phyloP scores from a whole-genome alignment of 2,888 invertebrate genomes.

The Cerastis leucographa region DNA sequence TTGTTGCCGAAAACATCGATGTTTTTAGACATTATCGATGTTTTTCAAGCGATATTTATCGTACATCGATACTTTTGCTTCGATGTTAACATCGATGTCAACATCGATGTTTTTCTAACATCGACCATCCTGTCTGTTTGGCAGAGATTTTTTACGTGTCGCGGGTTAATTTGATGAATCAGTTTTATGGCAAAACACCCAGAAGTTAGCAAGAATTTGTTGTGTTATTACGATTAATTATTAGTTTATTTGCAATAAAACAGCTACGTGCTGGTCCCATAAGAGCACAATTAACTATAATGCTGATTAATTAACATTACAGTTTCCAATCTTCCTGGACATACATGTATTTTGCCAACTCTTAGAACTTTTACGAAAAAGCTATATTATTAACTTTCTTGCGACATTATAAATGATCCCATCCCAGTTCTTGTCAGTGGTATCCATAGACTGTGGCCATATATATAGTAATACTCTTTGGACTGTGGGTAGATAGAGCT shows the following conservation, averaged over 20 bases:
- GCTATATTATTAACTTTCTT: neutral
- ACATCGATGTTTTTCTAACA: too few relatives aligned
- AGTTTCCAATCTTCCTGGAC: neutral
- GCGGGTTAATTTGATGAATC: neutral
- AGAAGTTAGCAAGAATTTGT: neutral
- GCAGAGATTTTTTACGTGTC: neutral
- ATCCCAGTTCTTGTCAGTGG: neutral
- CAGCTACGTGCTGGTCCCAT: neutral
- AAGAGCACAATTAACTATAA: neutral
- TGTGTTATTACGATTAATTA: neutral
- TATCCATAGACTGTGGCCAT: too few relatives aligned
- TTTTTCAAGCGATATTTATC: too few relatives aligned
- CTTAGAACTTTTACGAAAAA: neutral
- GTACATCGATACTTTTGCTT: too few relatives aligned
- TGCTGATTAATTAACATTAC: neutral
- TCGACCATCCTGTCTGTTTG: slow-evolving; percentile 6
- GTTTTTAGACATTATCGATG: too few relatives aligned
- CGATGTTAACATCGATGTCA: too few relatives aligned
- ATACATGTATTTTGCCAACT: neutral
- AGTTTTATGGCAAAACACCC: neutral
- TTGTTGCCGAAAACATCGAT: too few relatives aligned
- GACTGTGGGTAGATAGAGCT: too few relatives aligned
- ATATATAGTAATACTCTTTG: too few relatives aligned
- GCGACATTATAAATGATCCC: neutral
- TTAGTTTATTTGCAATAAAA: neutral